Percentiles rank a stretch among this genome's conserved stretches.
Conservation (phyloP, 2,113 vertebrate genomes). For the Oreochromis spilurus region DNA sequence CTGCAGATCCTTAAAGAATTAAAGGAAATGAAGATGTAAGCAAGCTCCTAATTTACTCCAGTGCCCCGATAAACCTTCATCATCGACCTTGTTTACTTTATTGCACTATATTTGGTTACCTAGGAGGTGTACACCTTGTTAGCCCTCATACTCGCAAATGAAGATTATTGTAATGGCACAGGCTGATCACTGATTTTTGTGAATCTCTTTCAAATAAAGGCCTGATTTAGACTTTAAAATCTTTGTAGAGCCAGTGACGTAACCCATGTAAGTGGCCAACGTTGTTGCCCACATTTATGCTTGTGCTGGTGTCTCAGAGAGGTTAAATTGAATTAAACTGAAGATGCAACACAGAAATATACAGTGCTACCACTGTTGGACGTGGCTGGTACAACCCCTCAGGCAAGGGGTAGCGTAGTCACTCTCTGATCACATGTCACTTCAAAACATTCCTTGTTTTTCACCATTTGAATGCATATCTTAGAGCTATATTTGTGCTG, state of each 20-base stretch:
- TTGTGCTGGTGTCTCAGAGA: background rate
- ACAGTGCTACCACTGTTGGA: background rate
- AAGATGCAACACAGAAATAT: background rate
- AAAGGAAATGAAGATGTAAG: background rate
- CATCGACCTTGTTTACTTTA: background rate
- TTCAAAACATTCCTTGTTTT: background rate
- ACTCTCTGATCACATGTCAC: background rate
- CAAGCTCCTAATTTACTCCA: background rate
- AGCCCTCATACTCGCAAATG: background rate
- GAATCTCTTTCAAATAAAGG: background rate
- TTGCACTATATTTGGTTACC: background rate
- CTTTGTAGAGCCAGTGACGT: background rate
- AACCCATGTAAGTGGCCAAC: background rate
- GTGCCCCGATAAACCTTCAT: accelerated
- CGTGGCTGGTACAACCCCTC: background rate
- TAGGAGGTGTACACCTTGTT: background rate
- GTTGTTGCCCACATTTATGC: background rate
- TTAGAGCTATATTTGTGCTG: background rate
- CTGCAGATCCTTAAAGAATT: background rate
- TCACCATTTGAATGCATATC: background rate
- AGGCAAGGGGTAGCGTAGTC: background rate
- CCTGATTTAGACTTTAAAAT: background rate
- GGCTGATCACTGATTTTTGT: background rate
- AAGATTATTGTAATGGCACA: background rate
- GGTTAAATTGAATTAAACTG: background rate